These are phyloP conservation scores for Acanthurus leucopareius DNA, from an alignment of 2,797 vertebrate genomes.

Conservation along the genomic window DNA sequence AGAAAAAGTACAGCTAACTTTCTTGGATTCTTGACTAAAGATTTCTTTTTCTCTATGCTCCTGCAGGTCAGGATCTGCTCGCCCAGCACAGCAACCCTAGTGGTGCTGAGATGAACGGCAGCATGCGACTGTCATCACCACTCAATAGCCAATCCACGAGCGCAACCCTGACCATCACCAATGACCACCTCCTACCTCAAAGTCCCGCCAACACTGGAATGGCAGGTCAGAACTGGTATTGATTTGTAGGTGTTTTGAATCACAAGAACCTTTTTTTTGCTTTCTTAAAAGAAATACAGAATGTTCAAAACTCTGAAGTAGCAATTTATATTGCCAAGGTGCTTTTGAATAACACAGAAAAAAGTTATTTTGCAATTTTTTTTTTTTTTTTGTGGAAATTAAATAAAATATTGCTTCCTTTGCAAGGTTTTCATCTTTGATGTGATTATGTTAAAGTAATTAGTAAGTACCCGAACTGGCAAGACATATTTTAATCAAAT, in stretches of 20 bases:
- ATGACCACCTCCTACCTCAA: constrained; percentile 91
- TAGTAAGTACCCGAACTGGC: too few species aligned
- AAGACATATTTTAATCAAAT: too few species aligned
- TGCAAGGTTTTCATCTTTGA: too few species aligned
- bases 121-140: constrained; percentile 85
- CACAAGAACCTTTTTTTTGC: neutral
- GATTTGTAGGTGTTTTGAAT: neutral
- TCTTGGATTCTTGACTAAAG: neutral
- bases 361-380: too few species aligned
- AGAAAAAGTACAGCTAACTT: neutral
- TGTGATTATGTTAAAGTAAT: too few species aligned
- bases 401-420: too few species aligned
- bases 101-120: constrained; percentile 85
- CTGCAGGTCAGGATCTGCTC: constrained; percentile 91
- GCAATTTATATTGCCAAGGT: too few species aligned
- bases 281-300: neutral
- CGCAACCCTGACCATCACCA: constrained; percentile 88
- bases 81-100: constrained; percentile 83
- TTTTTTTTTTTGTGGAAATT: too few species aligned
- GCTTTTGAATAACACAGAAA: too few species aligned
- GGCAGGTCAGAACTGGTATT: constrained; percentile 80
- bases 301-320: neutral
- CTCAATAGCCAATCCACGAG: constrained; percentile 82
- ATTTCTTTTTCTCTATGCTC: neutral
- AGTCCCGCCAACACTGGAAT: constrained; percentile 82